These are phyloP conservation scores for Siderastrea siderea DNA, from an alignment of 92 coral and sea anemone species.

Conservation along the genomic window DNA sequence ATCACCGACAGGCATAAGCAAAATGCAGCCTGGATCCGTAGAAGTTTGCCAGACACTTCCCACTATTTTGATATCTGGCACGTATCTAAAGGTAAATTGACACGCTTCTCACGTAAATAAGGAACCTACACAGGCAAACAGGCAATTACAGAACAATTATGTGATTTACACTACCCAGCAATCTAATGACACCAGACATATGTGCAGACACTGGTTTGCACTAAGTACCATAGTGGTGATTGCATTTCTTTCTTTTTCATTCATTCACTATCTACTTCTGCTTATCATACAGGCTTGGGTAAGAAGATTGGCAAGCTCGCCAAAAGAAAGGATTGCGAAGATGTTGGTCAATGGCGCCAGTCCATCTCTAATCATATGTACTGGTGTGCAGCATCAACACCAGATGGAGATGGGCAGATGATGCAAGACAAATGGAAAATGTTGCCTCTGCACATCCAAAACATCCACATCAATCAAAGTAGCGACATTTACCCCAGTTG, in stretches of 20 bases:
- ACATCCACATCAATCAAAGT: conserved; percentile 39
- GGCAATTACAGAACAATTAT: too few species aligned
- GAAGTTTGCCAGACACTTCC: conserved; percentile 31
- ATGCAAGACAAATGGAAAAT: conserved; percentile 69
- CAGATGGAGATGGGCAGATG: conserved; percentile 57
- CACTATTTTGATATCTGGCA: conserved; percentile 70
- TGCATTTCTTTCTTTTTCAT: not conserved
- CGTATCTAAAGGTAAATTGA: conserved; percentile 36
- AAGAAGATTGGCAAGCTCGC: conserved; percentile 55
- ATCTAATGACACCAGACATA: not conserved
- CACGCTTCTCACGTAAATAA: not conserved
- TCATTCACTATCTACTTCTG: too few species aligned
- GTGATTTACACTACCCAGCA: too few species aligned
- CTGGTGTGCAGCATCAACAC: conserved; percentile 73
- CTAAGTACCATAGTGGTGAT: not conserved
- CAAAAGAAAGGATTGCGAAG: conserved; percentile 39
- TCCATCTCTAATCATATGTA: conserved; percentile 60
- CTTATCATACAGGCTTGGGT: conserved; percentile 17
- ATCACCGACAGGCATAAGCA: conserved; percentile 51
- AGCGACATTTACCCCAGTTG: conserved; percentile 32
- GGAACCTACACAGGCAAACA: not conserved
- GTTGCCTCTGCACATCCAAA: conserved; percentile 52
- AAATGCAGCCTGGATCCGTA: conserved; percentile 19
- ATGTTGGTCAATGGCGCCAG: conserved; percentile 51
- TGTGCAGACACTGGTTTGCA: not conserved